These are phyloP conservation scores for Fulmarus glacialis DNA, from an alignment of 2,113 vertebrate genomes.

Conservation along the genomic window DNA sequence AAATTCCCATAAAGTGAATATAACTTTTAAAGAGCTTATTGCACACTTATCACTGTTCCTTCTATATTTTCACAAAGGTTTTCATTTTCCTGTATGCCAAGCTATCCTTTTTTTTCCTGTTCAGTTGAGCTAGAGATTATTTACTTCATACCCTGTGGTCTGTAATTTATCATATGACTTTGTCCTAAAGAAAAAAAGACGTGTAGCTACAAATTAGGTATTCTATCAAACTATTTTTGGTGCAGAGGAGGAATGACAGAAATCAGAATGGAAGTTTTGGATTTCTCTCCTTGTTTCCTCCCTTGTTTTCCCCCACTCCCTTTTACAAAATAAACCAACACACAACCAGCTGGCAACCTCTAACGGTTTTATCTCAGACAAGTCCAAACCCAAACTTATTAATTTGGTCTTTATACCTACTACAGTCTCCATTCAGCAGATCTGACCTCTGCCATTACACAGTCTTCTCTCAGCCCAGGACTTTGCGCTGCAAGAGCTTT, in stretches of 20 bases:
- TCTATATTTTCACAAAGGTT: not conserved
- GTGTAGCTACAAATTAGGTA: not conserved
- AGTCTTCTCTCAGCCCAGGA: not conserved
- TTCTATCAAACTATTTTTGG: not conserved
- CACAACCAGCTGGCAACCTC: not conserved
- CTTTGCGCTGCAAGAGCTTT: accelerated
- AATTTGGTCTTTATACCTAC: not conserved
- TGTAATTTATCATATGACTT: not conserved
- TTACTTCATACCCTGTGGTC: not conserved
- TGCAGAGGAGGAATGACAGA: not conserved
- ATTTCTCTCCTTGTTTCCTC: not conserved
- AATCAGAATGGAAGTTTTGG: not conserved
- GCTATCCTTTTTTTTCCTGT: not conserved
- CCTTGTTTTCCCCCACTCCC: accelerated
- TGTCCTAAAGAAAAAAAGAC: not conserved
- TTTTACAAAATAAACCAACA: not conserved
- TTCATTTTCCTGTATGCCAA: not conserved
- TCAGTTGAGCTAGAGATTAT: not conserved
- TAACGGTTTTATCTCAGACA: not conserved
- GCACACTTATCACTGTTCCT: not conserved
- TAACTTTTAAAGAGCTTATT: not conserved
- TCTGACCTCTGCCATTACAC: not conserved
- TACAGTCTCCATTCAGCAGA: not conserved
- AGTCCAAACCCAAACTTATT: not conserved
- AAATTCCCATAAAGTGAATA: not conserved